phyloP scores from a whole-genome alignment of 2,113 vertebrate genomes.

The Triplophysa rosa region DNA sequence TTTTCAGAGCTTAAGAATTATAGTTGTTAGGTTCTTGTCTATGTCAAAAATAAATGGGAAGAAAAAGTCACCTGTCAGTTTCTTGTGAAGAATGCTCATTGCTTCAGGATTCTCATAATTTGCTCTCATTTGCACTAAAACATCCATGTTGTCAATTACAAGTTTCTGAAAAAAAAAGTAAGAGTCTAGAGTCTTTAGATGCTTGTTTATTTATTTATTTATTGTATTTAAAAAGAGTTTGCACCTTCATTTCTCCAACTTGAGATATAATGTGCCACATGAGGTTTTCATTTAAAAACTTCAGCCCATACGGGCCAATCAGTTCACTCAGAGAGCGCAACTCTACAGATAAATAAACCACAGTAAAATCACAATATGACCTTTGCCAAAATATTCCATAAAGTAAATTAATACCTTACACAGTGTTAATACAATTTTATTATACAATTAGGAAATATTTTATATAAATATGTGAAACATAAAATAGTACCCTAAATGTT shows the following conservation, averaged over 20 bases:
- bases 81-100: conserved; percentile 78
- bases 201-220: conserved; percentile 1
- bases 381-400: background rate
- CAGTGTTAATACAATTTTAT: too few relatives aligned
- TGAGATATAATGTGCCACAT: conserved; percentile 98
- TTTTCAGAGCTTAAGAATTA: too few relatives aligned
- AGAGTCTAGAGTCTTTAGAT: conserved; percentile 45
- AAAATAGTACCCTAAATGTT: conserved; percentile 10
- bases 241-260: conserved; percentile 90
- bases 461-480: conserved; percentile 33
- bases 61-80: conserved; percentile 77
- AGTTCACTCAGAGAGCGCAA: conserved; percentile 86
- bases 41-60: background rate
- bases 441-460: background rate
- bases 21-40: too few relatives aligned
- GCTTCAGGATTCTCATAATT: conserved; percentile 80
- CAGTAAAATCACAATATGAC: background rate
- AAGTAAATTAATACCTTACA: too few relatives aligned
- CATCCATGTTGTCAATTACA: conserved; percentile 93
- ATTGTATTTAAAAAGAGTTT: background rate
- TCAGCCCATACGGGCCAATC: conserved; percentile 90
- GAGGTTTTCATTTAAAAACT: conserved; percentile 91
- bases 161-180: conserved; percentile 77
- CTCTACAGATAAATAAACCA: conserved; percentile 71
- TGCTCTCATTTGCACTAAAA: conserved; percentile 88